Percentiles rank a stretch among this genome's conserved stretches.
Conservation (phyloP, 2,797 vertebrate genomes). For the Lepilemur ruficaudatus region DNA sequence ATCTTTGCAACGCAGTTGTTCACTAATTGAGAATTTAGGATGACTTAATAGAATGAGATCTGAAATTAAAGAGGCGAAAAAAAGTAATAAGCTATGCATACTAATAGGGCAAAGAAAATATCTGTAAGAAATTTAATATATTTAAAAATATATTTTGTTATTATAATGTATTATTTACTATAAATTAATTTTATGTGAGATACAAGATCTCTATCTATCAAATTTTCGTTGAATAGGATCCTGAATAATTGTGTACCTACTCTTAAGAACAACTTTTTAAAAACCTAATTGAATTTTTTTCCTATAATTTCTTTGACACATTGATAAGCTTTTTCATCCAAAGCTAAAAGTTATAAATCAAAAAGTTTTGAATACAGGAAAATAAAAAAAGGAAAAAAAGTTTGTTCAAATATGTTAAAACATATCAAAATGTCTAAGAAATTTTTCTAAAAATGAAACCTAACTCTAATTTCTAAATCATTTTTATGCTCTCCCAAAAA, state of each 20-base stretch:
- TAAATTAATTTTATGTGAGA: background rate
- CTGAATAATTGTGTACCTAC: background rate
- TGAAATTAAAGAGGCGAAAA: background rate
- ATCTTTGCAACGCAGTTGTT: background rate
- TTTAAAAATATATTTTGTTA: background rate
- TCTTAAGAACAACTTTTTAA: background rate
- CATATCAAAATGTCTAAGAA: background rate
- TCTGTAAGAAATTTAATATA: background rate
- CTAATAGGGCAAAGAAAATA: background rate
- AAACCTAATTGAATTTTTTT: background rate
- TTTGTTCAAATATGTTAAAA: background rate
- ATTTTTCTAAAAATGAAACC: background rate
- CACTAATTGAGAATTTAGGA: conserved; percentile 3
- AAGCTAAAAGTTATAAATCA: background rate
- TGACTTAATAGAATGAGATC: background rate
- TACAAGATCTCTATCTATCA: background rate
- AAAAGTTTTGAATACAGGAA: background rate
- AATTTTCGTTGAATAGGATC: background rate
- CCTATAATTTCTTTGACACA: background rate
- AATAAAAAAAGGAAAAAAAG: background rate
- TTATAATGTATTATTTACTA: background rate
- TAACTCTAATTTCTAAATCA: background rate
- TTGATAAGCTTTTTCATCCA: background rate
- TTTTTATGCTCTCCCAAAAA: background rate
- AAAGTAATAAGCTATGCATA: background rate